Conservation (phyloP, 1,140 invertebrate genomes). For the Anastrepha ludens region DNA sequence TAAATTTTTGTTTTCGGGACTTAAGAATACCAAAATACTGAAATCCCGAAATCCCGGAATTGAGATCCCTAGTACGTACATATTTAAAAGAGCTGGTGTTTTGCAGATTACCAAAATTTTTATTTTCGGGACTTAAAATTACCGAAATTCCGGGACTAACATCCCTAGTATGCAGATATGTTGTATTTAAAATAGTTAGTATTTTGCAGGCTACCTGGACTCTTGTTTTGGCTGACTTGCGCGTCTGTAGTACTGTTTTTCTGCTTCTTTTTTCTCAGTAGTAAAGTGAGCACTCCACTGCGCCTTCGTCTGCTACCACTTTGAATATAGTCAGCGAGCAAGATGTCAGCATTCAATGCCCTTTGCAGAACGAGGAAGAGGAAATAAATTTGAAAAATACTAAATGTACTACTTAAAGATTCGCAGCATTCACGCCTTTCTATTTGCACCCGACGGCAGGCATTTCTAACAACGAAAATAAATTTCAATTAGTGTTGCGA, state of each 20-base stretch:
- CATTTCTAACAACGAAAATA: slow-evolving; percentile 1
- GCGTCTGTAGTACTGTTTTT: neutral
- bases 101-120: too few relatives aligned
- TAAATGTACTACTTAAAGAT: neutral
- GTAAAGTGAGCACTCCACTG: neutral
- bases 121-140: too few relatives aligned
- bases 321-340: neutral
- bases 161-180: too few relatives aligned
- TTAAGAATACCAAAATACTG: too few relatives aligned
- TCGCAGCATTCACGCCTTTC: neutral
- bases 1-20: too few relatives aligned
- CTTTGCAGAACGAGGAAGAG: slow-evolving; percentile 47
- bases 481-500: slow-evolving; percentile 38
- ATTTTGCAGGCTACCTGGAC: too few relatives aligned
- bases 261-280: neutral
- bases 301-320: neutral
- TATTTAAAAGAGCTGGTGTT: too few relatives aligned
- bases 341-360: slow-evolving; percentile 45
- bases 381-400: slow-evolving; percentile 33
- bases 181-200: too few relatives aligned
- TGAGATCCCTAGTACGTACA: too few relatives aligned
- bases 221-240: neutral
- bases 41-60: too few relatives aligned
- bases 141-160: too few relatives aligned
- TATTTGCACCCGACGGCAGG: neutral